A percentile compares a stretch with the other conserved stretches of the same genome.
Conservation (phyloP, 2,888 invertebrate species). For the Conchocele bisecta region DNA sequence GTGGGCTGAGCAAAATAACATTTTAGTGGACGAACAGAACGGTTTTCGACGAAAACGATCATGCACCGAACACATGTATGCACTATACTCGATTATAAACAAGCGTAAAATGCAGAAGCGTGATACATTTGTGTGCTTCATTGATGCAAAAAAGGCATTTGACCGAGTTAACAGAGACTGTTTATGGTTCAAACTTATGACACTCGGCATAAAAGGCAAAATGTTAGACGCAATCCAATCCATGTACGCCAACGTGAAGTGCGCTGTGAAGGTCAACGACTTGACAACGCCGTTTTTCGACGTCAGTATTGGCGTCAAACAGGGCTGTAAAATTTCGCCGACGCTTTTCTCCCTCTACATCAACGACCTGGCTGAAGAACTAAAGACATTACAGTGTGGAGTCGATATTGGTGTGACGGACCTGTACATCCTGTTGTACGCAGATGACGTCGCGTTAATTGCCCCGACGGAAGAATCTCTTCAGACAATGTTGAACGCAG, state of each 20-base stretch:
- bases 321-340: background rate
- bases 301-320: slow-evolving; percentile 1
- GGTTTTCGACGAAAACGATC: background rate
- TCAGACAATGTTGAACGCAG: slow-evolving; percentile 13
- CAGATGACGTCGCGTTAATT: slow-evolving; percentile 4
- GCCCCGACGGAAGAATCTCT: background rate
- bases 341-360: background rate
- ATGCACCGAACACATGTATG: background rate
- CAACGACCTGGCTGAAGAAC: background rate
- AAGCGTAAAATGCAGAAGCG: background rate
- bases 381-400: background rate
- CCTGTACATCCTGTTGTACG: background rate
- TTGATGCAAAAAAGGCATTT: background rate
- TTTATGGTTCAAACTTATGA: background rate
- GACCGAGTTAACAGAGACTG: background rate
- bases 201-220: background rate
- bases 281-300: background rate
- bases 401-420: background rate
- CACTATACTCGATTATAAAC: background rate
- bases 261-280: background rate
- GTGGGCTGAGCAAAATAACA: background rate
- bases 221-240: background rate
- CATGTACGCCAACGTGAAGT: background rate
- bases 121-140: background rate
- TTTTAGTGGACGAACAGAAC: slow-evolving; percentile 1